Evolutionary conservation across 2,113 vertebrate genomes (phyloP).

Genomic region (Microcebus griseorufus): DNA sequence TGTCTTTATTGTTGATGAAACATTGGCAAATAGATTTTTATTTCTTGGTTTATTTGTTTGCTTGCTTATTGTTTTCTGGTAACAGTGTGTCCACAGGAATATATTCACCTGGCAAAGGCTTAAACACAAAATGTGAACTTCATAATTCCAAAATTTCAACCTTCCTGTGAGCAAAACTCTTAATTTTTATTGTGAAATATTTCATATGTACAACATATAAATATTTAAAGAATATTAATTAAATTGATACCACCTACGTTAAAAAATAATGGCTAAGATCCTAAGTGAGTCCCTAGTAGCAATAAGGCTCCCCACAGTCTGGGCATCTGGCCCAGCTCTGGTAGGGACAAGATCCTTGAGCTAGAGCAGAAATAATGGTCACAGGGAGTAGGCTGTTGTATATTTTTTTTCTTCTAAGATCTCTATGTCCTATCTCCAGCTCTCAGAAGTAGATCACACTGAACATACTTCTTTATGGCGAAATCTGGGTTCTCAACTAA

Average conservation of each 20-base stretch:
- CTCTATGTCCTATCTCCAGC: background rate
- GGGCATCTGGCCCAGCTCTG: background rate
- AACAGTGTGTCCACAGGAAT: background rate
- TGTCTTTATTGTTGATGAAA: background rate
- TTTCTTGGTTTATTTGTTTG: background rate
- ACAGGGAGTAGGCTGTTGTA: background rate
- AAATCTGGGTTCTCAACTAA: background rate
- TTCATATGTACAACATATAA: background rate
- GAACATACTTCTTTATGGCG: background rate
- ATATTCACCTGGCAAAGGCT: background rate
- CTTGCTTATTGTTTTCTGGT: background rate
- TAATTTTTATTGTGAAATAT: slow-evolving; percentile 15
- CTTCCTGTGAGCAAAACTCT: background rate
- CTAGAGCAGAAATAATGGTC: background rate
- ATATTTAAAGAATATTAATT: slow-evolving; percentile 29
- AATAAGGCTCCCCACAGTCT: background rate
- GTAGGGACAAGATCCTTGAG: background rate
- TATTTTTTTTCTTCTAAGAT: background rate
- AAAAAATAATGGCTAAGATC: slow-evolving; percentile 20
- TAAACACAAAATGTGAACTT: background rate
- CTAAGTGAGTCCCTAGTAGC: background rate
- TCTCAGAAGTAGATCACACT: background rate
- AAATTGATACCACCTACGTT: background rate
- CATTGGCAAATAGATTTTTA: background rate
- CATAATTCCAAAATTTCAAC: background rate